Evolutionary conservation across 2,113 vertebrate species (phyloP).

Genomic region (Peromyscus maniculatus): DNA sequence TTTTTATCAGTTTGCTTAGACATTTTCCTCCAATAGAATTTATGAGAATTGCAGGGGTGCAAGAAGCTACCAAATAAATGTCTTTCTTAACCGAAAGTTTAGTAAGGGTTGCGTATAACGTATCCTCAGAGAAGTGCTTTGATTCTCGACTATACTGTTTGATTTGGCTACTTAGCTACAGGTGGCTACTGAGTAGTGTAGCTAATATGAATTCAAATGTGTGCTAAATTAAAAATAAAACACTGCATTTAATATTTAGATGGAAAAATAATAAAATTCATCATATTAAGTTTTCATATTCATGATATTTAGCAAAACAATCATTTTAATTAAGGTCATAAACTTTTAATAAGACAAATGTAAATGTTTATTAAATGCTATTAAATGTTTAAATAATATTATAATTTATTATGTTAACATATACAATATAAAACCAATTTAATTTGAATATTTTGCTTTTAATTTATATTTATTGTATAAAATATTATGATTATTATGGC

Average conservation of each 20-base stretch:
- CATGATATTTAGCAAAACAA: background rate
- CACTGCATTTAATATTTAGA: background rate
- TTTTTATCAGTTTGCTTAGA: constrained; percentile 10
- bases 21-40: background rate
- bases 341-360: background rate
- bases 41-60: background rate
- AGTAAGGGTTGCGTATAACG: background rate
- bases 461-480: background rate
- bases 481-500: background rate
- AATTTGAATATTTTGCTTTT: background rate
- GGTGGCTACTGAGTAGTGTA: background rate
- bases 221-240: background rate
- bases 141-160: background rate
- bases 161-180: background rate
- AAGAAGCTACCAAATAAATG: background rate
- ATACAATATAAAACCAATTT: constrained; percentile 23
- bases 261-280: background rate
- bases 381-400: constrained; percentile 1
- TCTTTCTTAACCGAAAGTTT: background rate
- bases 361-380: background rate
- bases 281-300: background rate
- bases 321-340: background rate
- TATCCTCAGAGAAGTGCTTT: background rate
- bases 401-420: background rate
- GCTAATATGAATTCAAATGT: background rate